Percentiles rank a stretch among this genome's conserved stretches.
These are phyloP conservation scores for Phenganax subtilis DNA, from an alignment of 92 coral and sea anemone species.

Conservation along the genomic window DNA sequence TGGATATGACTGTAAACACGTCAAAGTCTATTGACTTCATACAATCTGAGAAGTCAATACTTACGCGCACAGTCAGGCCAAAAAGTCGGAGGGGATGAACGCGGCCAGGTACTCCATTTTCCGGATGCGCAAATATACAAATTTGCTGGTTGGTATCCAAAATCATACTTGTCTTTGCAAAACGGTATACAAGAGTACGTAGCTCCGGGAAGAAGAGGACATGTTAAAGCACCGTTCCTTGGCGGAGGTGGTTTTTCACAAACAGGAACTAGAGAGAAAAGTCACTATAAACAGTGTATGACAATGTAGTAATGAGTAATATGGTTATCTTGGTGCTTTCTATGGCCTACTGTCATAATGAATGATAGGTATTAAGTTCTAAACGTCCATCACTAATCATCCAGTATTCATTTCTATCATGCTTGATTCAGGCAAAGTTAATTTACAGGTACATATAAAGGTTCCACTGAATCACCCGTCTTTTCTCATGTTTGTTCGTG, in stretches of 20 bases:
- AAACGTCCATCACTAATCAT: too few species aligned
- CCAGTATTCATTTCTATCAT: too few species aligned
- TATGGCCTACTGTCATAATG: too few species aligned
- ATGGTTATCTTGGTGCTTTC: too few species aligned
- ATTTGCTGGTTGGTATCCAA: constrained; percentile 65
- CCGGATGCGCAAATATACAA: constrained; percentile 65
- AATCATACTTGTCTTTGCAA: constrained; percentile 64
- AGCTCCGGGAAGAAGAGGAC: constrained; percentile 48
- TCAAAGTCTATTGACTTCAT: background rate
- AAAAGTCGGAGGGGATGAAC: constrained; percentile 47
- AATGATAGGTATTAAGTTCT: too few species aligned
- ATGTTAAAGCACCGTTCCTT: constrained; percentile 75
- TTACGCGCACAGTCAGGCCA: constrained; percentile 90
- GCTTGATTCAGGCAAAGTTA: too few species aligned
- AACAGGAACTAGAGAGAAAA: constrained; percentile 53
- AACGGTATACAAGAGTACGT: constrained; percentile 63
- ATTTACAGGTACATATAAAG: too few species aligned
- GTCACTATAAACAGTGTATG: too few species aligned
- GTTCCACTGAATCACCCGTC: too few species aligned
- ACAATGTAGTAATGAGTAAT: too few species aligned
- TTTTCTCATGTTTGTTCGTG: too few species aligned
- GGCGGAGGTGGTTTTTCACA: constrained; percentile 65
- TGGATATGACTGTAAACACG: too few species aligned
- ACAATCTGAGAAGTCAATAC: background rate
- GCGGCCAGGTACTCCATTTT: constrained; percentile 53